A percentile compares a stretch with the other conserved stretches of the same genome.
Evolutionary conservation across 2,888 invertebrate genomes (phyloP).

Genomic region (Ametastegia equiseti): DNA sequence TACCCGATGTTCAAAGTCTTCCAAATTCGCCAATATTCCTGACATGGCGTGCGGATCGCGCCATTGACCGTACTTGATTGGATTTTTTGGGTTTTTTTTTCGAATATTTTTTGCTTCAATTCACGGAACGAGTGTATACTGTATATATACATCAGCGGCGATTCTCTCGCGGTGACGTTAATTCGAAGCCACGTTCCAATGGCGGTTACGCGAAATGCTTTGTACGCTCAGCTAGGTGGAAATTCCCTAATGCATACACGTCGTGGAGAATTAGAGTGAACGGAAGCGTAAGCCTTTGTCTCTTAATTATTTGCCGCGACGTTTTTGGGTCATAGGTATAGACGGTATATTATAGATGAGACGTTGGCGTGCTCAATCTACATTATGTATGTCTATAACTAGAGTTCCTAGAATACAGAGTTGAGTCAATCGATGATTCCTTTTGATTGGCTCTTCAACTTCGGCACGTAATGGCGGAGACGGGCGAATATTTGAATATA

Average conservation of each 20-base stretch:
- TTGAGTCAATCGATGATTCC: too few relatives aligned
- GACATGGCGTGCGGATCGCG: too few relatives aligned
- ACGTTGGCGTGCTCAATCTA: not conserved
- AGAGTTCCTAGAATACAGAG: too few relatives aligned
- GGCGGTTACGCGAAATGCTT: conserved; percentile 4
- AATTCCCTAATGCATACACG: conserved; percentile 29
- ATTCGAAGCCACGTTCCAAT: conserved; percentile 18
- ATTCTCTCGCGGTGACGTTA: conserved; percentile 16
- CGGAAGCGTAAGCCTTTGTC: conserved; percentile 19
- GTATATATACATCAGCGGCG: too few relatives aligned
- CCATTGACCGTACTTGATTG: too few relatives aligned
- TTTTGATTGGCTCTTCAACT: too few relatives aligned
- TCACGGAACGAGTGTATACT: not conserved
- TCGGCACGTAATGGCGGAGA: too few relatives aligned
- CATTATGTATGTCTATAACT: not conserved
- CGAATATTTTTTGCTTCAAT: not conserved
- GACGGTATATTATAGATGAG: too few relatives aligned
- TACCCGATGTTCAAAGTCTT: too few relatives aligned
- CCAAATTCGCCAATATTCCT: too few relatives aligned
- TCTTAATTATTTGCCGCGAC: conserved; percentile 3
- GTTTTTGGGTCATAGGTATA: conserved; percentile 35
- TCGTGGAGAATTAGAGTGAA: conserved; percentile 19
- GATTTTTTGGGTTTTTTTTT: not conserved
- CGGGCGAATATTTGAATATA: too few relatives aligned
- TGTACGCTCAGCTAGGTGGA: conserved; percentile 15